Percentiles rank a stretch among this genome's conserved stretches.
phyloP scores from a whole-genome alignment of 2,797 vertebrate species.

The Tinamus major region DNA sequence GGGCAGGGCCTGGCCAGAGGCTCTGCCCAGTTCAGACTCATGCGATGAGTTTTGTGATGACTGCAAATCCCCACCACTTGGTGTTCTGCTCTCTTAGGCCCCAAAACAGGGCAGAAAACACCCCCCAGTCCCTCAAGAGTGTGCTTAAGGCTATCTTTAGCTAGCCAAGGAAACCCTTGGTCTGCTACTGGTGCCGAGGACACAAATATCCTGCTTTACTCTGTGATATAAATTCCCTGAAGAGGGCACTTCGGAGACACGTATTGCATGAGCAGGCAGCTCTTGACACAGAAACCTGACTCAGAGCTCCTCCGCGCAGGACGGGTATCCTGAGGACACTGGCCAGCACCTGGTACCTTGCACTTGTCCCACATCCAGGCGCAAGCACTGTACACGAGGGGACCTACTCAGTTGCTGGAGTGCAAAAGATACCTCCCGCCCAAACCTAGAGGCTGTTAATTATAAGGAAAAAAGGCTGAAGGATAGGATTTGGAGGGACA shows the following conservation, averaged over 20 bases:
- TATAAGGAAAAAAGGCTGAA: neutral
- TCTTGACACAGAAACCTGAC: slow-evolving; percentile 47
- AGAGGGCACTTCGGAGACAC: neutral
- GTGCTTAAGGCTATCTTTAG: neutral
- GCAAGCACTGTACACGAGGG: rapidly evolving
- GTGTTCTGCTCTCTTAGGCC: neutral
- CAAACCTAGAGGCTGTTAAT: neutral
- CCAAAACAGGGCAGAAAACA: neutral
- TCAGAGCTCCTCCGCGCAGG: neutral
- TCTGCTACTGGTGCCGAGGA: neutral
- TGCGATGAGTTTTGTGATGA: neutral
- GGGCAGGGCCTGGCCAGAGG: neutral
- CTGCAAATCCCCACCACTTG: rapidly evolving
- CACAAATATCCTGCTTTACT: neutral
- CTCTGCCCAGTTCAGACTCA: neutral
- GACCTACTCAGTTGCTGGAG: neutral
- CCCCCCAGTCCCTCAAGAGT: neutral
- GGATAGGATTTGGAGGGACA: neutral
- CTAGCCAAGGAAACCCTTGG: neutral
- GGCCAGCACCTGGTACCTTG: neutral
- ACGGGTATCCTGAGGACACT: slow-evolving; percentile 13
- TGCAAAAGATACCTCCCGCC: neutral
- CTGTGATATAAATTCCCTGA: neutral
- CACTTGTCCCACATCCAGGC: neutral
- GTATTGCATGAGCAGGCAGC: neutral